Evolutionary conservation across 2,113 vertebrate species (phyloP).

Genomic region (Lagopus muta): DNA sequence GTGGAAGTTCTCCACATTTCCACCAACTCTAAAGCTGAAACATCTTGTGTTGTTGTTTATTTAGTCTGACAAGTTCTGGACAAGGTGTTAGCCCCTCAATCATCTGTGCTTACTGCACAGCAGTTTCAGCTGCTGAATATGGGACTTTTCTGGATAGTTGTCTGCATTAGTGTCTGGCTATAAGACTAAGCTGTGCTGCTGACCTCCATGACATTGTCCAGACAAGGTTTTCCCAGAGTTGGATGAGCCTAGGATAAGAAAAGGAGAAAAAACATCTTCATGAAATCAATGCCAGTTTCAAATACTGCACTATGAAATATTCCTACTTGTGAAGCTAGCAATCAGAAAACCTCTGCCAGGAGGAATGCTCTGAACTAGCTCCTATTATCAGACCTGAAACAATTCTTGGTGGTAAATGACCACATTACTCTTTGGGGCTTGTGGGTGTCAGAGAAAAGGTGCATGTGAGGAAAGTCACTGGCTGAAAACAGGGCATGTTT

Average conservation of each 20-base stretch:
- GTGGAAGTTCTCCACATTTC: background rate
- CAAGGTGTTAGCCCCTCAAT: conserved; percentile 23
- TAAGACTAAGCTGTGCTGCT: background rate
- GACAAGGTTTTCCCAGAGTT: conserved; percentile 13
- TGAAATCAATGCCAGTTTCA: background rate
- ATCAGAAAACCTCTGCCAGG: conserved; percentile 29
- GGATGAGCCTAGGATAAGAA: background rate
- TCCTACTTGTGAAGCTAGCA: conserved; percentile 18
- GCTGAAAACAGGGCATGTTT: conserved; percentile 2
- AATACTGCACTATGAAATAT: background rate
- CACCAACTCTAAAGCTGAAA: background rate
- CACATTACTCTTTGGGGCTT: conserved; percentile 21
- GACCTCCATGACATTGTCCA: conserved; percentile 31
- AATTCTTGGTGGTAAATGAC: conserved; percentile 35
- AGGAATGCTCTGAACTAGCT: conserved; percentile 9
- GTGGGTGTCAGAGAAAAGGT: conserved; percentile 52
- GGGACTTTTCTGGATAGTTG: background rate
- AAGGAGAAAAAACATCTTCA: background rate
- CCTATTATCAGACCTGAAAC: background rate
- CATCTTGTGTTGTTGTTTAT: background rate
- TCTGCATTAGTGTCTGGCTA: background rate
- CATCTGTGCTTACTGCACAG: background rate
- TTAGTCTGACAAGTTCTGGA: background rate
- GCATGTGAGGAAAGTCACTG: conserved; percentile 19
- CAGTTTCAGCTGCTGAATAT: background rate